Evolutionary conservation across 2,797 vertebrate genomes (phyloP).

Genomic region (Dendrocincla tyrannina): DNA sequence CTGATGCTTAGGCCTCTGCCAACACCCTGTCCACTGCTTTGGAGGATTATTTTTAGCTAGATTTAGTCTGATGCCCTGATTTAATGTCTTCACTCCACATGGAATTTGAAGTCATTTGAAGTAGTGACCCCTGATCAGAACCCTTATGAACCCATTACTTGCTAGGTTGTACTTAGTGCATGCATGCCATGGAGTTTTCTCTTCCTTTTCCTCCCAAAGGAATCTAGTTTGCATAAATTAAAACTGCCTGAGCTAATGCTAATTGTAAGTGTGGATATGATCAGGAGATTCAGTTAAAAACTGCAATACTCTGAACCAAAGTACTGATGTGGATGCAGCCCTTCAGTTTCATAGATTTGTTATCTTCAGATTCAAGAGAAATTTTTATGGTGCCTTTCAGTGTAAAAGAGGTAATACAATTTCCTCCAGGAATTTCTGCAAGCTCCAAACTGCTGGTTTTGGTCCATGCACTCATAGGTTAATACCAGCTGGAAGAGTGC

Average conservation of each 20-base stretch:
- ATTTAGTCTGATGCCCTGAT: background rate
- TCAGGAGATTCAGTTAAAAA: background rate
- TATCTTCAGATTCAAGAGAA: background rate
- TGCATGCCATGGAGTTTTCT: background rate
- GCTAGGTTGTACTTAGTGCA: background rate
- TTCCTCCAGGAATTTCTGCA: background rate
- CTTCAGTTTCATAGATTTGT: background rate
- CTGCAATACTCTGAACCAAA: background rate
- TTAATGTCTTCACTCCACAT: background rate
- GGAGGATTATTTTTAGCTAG: background rate
- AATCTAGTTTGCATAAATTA: background rate
- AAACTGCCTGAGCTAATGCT: background rate
- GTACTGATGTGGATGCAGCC: background rate
- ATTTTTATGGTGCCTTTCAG: background rate
- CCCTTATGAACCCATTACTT: background rate
- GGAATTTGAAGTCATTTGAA: background rate
- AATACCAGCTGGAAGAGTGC: background rate
- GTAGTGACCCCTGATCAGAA: background rate
- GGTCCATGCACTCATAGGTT: background rate
- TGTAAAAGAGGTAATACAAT: background rate
- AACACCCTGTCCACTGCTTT: background rate
- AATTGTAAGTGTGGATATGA: rapidly evolving
- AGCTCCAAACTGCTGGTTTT: background rate
- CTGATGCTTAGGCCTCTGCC: background rate
- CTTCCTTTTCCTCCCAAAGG: background rate